A percentile compares a stretch with the other conserved stretches of the same genome.
These are phyloP conservation scores for Chiloscyllium plagiosum DNA, from an alignment of 2,113 vertebrate species.

Conservation along the genomic window DNA sequence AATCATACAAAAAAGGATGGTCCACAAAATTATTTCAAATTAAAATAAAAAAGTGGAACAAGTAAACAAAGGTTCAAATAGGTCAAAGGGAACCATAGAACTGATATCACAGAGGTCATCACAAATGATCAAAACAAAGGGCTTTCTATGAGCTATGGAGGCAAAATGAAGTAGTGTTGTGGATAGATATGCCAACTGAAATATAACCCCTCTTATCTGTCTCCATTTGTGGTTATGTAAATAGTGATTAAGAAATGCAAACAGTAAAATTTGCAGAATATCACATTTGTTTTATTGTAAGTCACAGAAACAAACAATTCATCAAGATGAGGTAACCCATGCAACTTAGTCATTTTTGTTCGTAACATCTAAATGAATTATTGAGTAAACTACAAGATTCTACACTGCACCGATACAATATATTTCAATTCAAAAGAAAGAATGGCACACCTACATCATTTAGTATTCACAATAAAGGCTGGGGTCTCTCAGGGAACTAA, in stretches of 20 bases:
- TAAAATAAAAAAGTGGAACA: neutral
- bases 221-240: neutral
- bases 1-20: neutral
- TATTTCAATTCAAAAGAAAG: neutral
- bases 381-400: slow-evolving; percentile 15
- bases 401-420: slow-evolving; percentile 7
- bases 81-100: neutral
- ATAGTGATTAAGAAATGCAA: neutral
- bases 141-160: neutral
- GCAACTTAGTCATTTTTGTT: slow-evolving; percentile 19
- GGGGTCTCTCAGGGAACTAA: neutral
- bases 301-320: slow-evolving; percentile 29
- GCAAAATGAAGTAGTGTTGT: neutral
- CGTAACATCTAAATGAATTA: slow-evolving; percentile 26
- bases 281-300: slow-evolving; percentile 24
- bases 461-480: neutral
- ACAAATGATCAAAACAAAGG: neutral
- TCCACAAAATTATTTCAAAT: neutral
- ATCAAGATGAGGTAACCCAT: slow-evolving; percentile 23
- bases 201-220: neutral
- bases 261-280: neutral
- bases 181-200: neutral
- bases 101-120: neutral
- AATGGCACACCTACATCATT: neutral
- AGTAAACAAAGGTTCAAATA: neutral